Evolutionary conservation across 2,113 vertebrate species (phyloP).

Genomic region (Coregonus clupeaformis): DNA sequence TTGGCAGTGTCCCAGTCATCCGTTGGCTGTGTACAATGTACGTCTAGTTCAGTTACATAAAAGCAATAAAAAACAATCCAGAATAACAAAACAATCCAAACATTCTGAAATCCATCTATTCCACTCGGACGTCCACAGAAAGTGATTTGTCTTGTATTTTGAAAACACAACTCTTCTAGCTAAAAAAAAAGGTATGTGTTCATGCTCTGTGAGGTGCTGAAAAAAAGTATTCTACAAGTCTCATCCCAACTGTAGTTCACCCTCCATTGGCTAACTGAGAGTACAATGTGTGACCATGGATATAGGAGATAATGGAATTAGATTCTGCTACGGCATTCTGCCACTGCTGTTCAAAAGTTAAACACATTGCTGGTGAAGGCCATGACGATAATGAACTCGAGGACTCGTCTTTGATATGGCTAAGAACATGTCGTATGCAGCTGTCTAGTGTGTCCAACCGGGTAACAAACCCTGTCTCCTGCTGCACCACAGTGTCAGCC

Average conservation of each 20-base stretch:
- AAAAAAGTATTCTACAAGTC: too few species aligned
- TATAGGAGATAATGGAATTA: too few species aligned
- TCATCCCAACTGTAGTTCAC: too few species aligned
- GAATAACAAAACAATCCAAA: conserved; percentile 4
- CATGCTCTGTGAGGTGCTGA: too few species aligned
- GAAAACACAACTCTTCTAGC: not conserved
- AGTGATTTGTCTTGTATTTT: too few species aligned
- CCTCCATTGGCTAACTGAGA: too few species aligned
- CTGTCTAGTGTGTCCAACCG: too few species aligned
- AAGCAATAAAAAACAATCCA: not conserved
- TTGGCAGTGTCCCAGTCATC: conserved; percentile 34
- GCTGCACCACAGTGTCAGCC: too few species aligned
- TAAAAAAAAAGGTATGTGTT: too few species aligned
- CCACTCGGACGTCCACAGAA: not conserved
- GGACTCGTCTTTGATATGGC: not conserved
- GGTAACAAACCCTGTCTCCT: too few species aligned
- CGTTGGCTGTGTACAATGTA: conserved; percentile 5
- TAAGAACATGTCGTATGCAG: too few species aligned
- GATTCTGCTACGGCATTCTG: not conserved
- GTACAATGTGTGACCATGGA: too few species aligned
- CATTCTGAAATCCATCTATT: not conserved
- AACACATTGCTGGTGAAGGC: conserved; percentile 2
- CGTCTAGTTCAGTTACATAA: not conserved
- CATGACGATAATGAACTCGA: not conserved
- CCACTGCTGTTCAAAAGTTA: not conserved